Percentiles rank a stretch among this genome's conserved stretches.
Evolutionary conservation across 2,113 vertebrate genomes (phyloP).

Genomic region (Nansenia antarctica): DNA sequence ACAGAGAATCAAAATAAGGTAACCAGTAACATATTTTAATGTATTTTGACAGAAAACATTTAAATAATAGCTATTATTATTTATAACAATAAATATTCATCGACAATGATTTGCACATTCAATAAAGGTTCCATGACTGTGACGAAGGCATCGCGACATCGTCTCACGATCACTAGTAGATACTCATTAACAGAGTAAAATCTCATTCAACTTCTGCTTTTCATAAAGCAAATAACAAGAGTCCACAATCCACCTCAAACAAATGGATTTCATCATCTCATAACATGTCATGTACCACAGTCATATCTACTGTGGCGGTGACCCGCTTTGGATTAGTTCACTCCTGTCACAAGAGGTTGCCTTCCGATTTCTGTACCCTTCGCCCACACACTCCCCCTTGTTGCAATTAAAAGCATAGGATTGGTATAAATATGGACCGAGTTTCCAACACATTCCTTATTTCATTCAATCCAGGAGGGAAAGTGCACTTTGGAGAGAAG

Average conservation of each 20-base stretch:
- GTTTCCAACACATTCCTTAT: too few relatives aligned
- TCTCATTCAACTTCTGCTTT: constrained; percentile 29
- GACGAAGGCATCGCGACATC: background rate
- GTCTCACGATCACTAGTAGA: constrained; percentile 1
- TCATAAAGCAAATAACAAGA: constrained; percentile 23
- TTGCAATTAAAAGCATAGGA: too few relatives aligned
- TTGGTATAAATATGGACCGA: too few relatives aligned
- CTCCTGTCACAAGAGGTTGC: background rate
- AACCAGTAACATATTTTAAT: background rate
- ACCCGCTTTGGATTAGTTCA: background rate
- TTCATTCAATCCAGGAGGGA: too few relatives aligned
- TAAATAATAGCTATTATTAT: background rate
- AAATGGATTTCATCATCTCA: constrained; percentile 20
- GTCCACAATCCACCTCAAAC: constrained; percentile 21
- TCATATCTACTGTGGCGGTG: background rate
- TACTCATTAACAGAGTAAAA: constrained; percentile 35
- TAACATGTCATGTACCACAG: constrained; percentile 11
- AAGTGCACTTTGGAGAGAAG: too few relatives aligned
- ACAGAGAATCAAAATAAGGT: background rate
- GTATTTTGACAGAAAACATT: background rate
- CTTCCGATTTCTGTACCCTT: too few relatives aligned
- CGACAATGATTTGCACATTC: background rate
- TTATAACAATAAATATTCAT: background rate
- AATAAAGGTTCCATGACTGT: background rate
- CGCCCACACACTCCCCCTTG: too few relatives aligned